Base-by-base conservation (phyloP, 1,140 invertebrate species). In the Brachystomella parvula region DNA sequence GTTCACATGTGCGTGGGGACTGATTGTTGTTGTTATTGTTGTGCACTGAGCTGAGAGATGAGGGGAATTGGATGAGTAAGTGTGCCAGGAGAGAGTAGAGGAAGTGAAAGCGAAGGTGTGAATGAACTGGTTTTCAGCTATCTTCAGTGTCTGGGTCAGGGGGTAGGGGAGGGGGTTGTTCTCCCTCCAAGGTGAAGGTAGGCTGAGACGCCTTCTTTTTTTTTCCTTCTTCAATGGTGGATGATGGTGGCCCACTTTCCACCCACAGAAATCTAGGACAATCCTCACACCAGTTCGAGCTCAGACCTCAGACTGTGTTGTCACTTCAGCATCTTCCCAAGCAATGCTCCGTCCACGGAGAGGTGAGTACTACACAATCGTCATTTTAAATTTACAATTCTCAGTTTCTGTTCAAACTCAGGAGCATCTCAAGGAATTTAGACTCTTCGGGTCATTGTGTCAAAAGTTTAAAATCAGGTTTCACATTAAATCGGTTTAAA, bases 31-130 rank as follows among this genome's bases (percentile, higher is more conserved):
- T n/a, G n/a, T n/a, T n/a, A n/a, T n/a, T n/a, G n/a, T n/a, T n/a
- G n/a, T n/a, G n/a, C n/a, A n/a, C n/a, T n/a, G n/a, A n/a, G n/a
- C n/a, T n/a, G n/a, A n/a, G n/a, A n/a, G n/a, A n/a, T n/a, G n/a
- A n/a, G n/a, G n/a, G n/a, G n/a, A n/a, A n/a, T n/a, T n/a, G n/a
- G n/a, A n/a, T n/a, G n/a, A 53, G 9, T 9, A 59, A 59, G 57
- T 59, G 57, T 59, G 57, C 30, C 57, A 32, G 30, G 57, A 59
- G 57, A 59, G 57, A 59, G 57, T 59, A 29, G 57, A 29, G 57
- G 57, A 59, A 59, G 57, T 59, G 57, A 59, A 59, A 59, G 57
- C 57, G 57, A 59, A 59, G 57, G 57, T 59, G 57, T 59, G 26
- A 32, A 30, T 59, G 57, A 59, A 6, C 57, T 24, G 6, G 26